These are phyloP conservation scores for Dromius quadrimaculatus DNA, from an alignment of 2,888 invertebrate genomes.

Conservation along the genomic window DNA sequence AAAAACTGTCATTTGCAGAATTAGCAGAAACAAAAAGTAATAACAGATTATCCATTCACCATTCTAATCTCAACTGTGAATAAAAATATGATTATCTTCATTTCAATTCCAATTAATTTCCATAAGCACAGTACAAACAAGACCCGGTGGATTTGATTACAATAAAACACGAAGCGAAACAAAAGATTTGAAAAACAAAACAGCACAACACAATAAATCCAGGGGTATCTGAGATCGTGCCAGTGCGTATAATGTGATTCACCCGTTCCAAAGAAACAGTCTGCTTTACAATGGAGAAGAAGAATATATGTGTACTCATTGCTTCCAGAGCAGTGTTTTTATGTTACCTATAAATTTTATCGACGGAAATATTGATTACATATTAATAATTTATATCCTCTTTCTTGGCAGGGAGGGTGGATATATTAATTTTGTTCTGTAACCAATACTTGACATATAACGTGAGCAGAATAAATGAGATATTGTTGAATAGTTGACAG, in stretches of 20 bases:
- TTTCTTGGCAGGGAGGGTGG: too few species aligned
- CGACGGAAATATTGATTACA: not conserved
- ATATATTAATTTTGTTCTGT: too few species aligned
- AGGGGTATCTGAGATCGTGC: constrained; percentile 37
- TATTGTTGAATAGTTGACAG: too few species aligned
- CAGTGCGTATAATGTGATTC: constrained; percentile 21
- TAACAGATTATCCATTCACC: constrained; percentile 14
- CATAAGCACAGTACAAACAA: constrained; percentile 17
- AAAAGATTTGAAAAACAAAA: constrained; percentile 40
- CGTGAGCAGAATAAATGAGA: too few species aligned
- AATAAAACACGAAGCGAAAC: constrained; percentile 30
- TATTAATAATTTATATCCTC: constrained; percentile 13
- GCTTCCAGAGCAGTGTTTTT: not conserved
- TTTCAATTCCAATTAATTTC: constrained; percentile 39
- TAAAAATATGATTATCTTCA: constrained; percentile 39
- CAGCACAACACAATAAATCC: constrained; percentile 39
- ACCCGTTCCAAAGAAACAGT: constrained; percentile 21
- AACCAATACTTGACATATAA: too few species aligned
- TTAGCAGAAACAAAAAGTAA: constrained; percentile 4
- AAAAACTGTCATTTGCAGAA: constrained; percentile 25
- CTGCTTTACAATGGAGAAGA: constrained; percentile 4
- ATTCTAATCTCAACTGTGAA: constrained; percentile 35
- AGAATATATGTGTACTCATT: too few species aligned
- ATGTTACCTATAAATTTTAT: constrained; percentile 13
- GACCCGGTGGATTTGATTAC: constrained; percentile 7